These are phyloP conservation scores for Uropsilus gracilis DNA, from an alignment of 2,113 vertebrate species.

Conservation along the genomic window DNA sequence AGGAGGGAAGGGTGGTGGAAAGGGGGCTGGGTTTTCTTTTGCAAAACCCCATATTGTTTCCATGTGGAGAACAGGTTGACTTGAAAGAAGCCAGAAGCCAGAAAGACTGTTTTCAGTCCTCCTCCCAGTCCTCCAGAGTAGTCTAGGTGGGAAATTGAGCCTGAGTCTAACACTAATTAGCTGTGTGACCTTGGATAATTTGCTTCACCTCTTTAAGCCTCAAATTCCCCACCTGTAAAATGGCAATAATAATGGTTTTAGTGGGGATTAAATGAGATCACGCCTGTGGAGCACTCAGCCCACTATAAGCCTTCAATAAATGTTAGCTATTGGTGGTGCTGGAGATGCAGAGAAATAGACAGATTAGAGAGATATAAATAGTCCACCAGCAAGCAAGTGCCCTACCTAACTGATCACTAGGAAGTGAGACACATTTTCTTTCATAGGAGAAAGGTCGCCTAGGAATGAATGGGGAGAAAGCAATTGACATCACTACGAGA, in stretches of 20 bases:
- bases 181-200: conserved; percentile 63
- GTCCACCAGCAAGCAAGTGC: conserved; percentile 73
- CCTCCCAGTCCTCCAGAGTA: background rate
- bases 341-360: conserved; percentile 47
- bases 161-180: conserved; percentile 45
- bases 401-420: conserved; percentile 71
- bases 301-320: conserved; percentile 71
- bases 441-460: background rate
- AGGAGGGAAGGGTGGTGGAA: rapidly evolving
- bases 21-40: background rate
- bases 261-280: conserved; percentile 63
- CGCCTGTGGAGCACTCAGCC: background rate
- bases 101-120: background rate
- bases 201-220: conserved; percentile 63
- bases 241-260: conserved; percentile 72
- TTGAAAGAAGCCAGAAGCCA: background rate
- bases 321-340: conserved; percentile 58
- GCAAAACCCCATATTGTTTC: background rate
- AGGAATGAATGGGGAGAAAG: background rate
- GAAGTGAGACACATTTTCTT: conserved; percentile 48
- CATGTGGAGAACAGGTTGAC: background rate
- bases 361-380: conserved; percentile 72
- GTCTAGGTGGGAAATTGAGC: background rate
- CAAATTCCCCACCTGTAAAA: conserved; percentile 72
- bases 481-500: background rate